Evolutionary conservation across 2,113 vertebrate genomes (phyloP).

Genomic region (Delphinus delphis): DNA sequence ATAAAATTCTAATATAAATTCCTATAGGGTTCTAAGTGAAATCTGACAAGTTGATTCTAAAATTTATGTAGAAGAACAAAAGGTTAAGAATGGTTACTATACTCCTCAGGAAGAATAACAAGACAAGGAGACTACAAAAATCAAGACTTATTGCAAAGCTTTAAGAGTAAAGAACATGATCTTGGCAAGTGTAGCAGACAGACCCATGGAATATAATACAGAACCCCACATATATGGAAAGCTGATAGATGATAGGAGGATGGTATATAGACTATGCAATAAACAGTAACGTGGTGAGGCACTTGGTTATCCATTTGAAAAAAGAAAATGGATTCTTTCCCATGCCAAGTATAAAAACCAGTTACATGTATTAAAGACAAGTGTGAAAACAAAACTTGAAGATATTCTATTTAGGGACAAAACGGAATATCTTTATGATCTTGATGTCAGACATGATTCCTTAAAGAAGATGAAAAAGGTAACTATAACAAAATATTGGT

Average conservation of each 20-base stretch:
- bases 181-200: background rate
- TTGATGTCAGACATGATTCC: background rate
- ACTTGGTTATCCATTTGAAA: background rate
- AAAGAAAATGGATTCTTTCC: background rate
- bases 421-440: background rate
- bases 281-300: background rate
- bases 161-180: background rate
- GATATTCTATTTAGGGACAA: background rate
- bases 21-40: background rate
- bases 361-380: background rate
- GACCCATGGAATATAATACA: background rate
- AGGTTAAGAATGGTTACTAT: slow-evolving; percentile 35
- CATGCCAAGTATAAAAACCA: background rate
- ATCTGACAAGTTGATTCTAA: slow-evolving; percentile 18
- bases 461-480: slow-evolving; percentile 1
- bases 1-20: slow-evolving; percentile 42
- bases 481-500: background rate
- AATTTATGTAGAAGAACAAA: slow-evolving; percentile 49
- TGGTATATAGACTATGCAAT: background rate
- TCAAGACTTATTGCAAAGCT: background rate
- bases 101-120: background rate
- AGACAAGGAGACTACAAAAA: slow-evolving; percentile 18
- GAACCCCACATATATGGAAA: background rate
- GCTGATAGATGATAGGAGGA: background rate
- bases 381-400: slow-evolving; percentile 23